These are phyloP conservation scores for Gallinago media DNA, from an alignment of 2,113 vertebrate genomes.

Conservation along the genomic window DNA sequence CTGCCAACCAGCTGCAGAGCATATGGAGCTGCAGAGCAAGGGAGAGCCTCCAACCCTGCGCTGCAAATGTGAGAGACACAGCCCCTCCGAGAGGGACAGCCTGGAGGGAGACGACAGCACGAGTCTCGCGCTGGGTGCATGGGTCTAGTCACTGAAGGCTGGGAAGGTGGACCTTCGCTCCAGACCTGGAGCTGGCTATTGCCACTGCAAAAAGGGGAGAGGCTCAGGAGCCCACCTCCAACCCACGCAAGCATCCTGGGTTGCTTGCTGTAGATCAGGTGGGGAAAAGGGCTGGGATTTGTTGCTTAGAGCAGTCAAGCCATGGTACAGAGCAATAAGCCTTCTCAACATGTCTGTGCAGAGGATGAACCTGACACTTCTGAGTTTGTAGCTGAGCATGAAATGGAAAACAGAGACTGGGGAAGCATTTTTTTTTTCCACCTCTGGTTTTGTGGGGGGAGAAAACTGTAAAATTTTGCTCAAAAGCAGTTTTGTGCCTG, in stretches of 20 bases:
- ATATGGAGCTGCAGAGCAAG: background rate
- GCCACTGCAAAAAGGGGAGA: background rate
- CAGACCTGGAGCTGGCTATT: background rate
- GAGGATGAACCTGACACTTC: background rate
- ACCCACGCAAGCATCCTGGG: background rate
- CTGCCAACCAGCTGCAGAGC: background rate
- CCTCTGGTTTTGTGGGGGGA: slow-evolving; percentile 22
- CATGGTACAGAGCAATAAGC: background rate
- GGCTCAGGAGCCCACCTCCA: background rate
- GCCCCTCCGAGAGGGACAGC: background rate
- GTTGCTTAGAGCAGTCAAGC: background rate
- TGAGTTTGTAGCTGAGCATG: background rate
- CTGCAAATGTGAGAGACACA: rapidly evolving
- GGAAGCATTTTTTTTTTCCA: background rate
- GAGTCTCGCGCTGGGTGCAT: rapidly evolving
- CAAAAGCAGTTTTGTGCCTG: slow-evolving; percentile 31
- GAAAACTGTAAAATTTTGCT: slow-evolving; percentile 27
- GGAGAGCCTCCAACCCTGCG: background rate
- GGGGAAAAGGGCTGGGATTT: background rate
- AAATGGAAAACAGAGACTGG: slow-evolving; percentile 56
- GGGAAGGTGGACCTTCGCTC: background rate
- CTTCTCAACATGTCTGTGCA: background rate
- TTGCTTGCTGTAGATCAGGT: background rate
- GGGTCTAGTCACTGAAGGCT: background rate
- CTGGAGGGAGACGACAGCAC: background rate